These are phyloP conservation scores for Pyrgus malvae DNA, from an alignment of 2,888 invertebrate genomes.

Conservation along the genomic window DNA sequence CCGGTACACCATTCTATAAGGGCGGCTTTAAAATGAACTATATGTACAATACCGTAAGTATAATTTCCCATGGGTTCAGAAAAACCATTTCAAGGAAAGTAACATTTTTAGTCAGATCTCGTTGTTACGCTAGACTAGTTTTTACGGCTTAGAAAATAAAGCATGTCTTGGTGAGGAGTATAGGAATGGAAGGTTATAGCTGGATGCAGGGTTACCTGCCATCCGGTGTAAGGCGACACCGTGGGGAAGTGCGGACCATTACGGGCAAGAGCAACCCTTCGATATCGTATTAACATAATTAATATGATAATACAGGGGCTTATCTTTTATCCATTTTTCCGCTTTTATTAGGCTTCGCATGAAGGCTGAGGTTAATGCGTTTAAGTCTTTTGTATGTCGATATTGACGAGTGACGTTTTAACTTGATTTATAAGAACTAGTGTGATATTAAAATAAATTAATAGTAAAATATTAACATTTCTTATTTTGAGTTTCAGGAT, in stretches of 20 bases:
- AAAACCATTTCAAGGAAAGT: conserved; percentile 29
- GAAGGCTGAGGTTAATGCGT: conserved; percentile 40
- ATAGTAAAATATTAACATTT: too few relatives aligned
- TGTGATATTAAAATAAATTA: not conserved
- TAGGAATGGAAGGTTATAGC: conserved; percentile 43
- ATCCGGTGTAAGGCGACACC: conserved; percentile 76
- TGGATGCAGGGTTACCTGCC: conserved; percentile 62
- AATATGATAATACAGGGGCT: conserved; percentile 27
- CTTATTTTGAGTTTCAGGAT: too few relatives aligned
- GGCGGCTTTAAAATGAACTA: conserved; percentile 7
- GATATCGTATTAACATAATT: conserved; percentile 43
- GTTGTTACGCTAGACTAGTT: conserved; percentile 25
- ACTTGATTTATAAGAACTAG: too few relatives aligned
- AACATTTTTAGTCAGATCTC: conserved; percentile 33
- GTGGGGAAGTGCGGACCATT: conserved; percentile 68
- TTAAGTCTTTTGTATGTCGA: conserved; percentile 53
- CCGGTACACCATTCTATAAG: conserved; percentile 57
- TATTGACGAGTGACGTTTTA: not conserved
- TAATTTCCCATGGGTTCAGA: not conserved
- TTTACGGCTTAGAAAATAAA: conserved; percentile 30
- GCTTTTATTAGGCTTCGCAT: conserved; percentile 1
- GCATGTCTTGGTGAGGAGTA: conserved; percentile 24
- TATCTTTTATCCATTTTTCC: conserved; percentile 22
- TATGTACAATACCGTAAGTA: not conserved
- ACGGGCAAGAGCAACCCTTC: conserved; percentile 48